Evolutionary conservation across 2,113 vertebrate species (phyloP).

Genomic region (Melanerpes aurifrons): DNA sequence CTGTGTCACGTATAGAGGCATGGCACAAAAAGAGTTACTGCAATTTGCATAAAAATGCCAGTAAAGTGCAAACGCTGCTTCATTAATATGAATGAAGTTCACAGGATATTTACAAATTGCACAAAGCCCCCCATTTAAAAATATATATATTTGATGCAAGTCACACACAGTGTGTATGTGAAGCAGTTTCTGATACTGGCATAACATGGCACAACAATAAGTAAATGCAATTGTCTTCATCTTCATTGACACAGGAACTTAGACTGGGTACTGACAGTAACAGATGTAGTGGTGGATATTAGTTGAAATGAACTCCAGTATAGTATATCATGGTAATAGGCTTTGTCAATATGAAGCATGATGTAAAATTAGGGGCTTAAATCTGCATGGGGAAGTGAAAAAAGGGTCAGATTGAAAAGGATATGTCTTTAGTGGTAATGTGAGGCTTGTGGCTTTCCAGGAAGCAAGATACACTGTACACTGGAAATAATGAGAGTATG

Average conservation of each 20-base stretch:
- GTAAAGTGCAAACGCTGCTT: conserved; percentile 16
- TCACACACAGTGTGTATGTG: conserved; percentile 33
- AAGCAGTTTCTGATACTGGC: conserved; percentile 39
- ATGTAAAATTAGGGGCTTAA: conserved; percentile 50
- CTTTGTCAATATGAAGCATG: conserved; percentile 72
- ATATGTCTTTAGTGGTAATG: not conserved
- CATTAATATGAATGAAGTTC: conserved; percentile 62
- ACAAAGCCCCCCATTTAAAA: conserved; percentile 56
- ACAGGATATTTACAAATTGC: conserved; percentile 57
- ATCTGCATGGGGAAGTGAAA: conserved; percentile 51
- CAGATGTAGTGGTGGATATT: conserved; percentile 39
- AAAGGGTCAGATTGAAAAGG: conserved; percentile 31
- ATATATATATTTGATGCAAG: conserved; percentile 42
- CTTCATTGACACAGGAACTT: not conserved
- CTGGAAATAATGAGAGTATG: not conserved
- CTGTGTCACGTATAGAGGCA: not conserved
- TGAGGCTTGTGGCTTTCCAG: not conserved
- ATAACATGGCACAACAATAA: not conserved
- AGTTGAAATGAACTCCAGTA: conserved; percentile 46
- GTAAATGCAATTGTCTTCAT: conserved; percentile 47
- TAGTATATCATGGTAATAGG: conserved; percentile 69
- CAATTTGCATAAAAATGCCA: conserved; percentile 37
- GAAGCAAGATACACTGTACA: not conserved
- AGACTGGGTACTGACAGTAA: conserved; percentile 17
- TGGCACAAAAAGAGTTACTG: not conserved